phyloP scores from a whole-genome alignment of 1,140 invertebrate genomes.

The Penaeus japonicus region DNA sequence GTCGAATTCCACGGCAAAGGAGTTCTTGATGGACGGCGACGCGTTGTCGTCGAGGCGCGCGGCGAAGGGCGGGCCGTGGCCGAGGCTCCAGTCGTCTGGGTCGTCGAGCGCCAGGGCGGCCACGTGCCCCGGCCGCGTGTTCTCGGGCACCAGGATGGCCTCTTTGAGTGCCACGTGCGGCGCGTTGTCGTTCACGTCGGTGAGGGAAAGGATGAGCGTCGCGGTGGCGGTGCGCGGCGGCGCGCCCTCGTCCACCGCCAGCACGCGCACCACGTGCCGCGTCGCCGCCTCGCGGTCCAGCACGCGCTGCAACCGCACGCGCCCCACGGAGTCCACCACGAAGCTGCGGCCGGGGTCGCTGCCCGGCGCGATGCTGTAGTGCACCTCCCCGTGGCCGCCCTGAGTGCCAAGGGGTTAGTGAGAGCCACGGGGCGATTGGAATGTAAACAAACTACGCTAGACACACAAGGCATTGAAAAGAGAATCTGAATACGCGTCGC shows the following conservation, averaged over 20 bases:
- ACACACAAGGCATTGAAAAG: no score
- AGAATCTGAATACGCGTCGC: no score
- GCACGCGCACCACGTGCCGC: constrained; percentile 67
- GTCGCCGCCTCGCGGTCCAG: constrained; percentile 61
- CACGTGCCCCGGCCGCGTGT: constrained; percentile 18
- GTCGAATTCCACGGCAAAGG: constrained; percentile 36
- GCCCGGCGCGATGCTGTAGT: constrained; percentile 77
- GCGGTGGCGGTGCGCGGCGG: constrained; percentile 65
- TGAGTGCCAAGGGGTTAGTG: constrained; percentile 57
- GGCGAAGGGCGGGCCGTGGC: constrained; percentile 45
- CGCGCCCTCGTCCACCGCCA: constrained; percentile 65
- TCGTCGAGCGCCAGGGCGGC: constrained; percentile 34
- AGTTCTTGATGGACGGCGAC: constrained; percentile 3
- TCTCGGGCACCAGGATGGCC: constrained; percentile 34
- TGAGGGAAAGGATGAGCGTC: constrained; percentile 81
- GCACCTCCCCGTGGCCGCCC: constrained; percentile 78
- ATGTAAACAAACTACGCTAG: no score
- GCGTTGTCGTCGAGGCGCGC: constrained; percentile 27
- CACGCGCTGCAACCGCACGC: constrained; percentile 70
- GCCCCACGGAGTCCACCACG: constrained; percentile 80
- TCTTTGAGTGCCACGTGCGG: constrained; percentile 66
- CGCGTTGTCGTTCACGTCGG: constrained; percentile 89
- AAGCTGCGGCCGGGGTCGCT: constrained; percentile 78
- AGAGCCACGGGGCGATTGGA: no score
- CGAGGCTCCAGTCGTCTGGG: constrained; percentile 39